Evolutionary conservation across 2,888 invertebrate species (phyloP).

Genomic region (Leptopilina syphax): DNA sequence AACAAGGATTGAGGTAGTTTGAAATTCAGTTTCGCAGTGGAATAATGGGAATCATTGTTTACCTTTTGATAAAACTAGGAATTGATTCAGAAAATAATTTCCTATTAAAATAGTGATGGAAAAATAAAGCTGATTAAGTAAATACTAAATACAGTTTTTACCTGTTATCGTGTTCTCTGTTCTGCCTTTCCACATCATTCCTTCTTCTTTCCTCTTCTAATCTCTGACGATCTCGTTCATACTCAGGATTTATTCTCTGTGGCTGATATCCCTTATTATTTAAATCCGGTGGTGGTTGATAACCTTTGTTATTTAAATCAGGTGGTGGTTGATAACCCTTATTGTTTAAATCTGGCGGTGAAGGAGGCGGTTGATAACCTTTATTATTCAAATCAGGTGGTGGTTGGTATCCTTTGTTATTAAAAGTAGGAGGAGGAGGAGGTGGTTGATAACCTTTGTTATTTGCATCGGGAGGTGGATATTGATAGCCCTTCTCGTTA

Average conservation of each 20-base stretch:
- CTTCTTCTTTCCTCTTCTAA: slow-evolving; percentile 54
- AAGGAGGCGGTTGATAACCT: background rate
- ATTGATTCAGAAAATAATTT: too few relatives aligned
- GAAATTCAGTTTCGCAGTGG: too few relatives aligned
- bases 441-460: background rate
- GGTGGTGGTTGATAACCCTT: slow-evolving; percentile 4
- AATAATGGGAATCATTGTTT: too few relatives aligned
- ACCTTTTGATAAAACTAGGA: too few relatives aligned
- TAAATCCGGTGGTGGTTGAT: background rate
- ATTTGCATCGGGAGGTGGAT: background rate
- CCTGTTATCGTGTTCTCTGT: slow-evolving; percentile 10
- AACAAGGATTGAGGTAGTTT: too few relatives aligned
- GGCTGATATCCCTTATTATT: slow-evolving; percentile 11
- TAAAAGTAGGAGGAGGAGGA: background rate
- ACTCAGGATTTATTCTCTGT: background rate
- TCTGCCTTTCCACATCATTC: background rate
- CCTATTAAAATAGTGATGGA: too few relatives aligned
- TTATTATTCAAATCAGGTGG: background rate
- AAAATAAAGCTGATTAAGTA: background rate
- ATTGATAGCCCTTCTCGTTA: slow-evolving; percentile 11
- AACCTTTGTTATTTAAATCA: background rate
- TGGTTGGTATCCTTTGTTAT: slow-evolving; percentile 6
- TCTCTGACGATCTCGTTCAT: slow-evolving; percentile 54
- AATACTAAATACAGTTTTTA: background rate
- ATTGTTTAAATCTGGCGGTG: background rate